A percentile compares a stretch with the other conserved stretches of the same genome.
Evolutionary conservation across 1,140 invertebrate species (phyloP).

Genomic region (Heliothis subflexa): DNA sequence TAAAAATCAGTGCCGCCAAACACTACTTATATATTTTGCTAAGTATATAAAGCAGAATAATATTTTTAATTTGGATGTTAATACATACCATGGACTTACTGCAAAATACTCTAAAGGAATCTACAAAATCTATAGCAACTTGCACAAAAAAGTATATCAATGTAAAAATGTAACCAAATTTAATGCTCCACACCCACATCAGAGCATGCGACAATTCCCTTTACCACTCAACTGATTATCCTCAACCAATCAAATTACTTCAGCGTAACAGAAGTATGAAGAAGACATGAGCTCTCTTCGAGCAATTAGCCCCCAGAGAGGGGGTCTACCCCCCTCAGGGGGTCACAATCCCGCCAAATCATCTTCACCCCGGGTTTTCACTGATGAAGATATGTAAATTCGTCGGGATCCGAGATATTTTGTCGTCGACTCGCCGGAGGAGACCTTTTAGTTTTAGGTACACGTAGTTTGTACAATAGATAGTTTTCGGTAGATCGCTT

Average conservation of each 20-base stretch:
- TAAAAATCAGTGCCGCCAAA: too few relatives aligned
- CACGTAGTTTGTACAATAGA: not conserved
- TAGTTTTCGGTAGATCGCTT: constrained; percentile 12
- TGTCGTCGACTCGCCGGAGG: constrained; percentile 39
- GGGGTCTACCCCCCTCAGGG: constrained; percentile 47
- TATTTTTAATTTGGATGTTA: too few relatives aligned
- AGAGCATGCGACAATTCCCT: not conserved
- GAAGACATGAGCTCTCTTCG: constrained; percentile 80
- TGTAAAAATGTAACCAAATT: constrained; percentile 1
- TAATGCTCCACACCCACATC: not conserved
- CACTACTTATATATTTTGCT: too few relatives aligned
- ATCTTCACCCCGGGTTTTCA: constrained; percentile 81
- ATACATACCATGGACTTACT: too few relatives aligned
- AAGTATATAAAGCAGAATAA: too few relatives aligned
- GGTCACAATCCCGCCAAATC: constrained; percentile 71
- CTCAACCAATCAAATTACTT: constrained; percentile 79
- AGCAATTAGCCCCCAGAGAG: constrained; percentile 69
- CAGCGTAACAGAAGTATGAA: constrained; percentile 77
- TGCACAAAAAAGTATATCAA: not conserved
- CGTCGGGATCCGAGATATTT: constrained; percentile 66
- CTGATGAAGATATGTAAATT: constrained; percentile 82
- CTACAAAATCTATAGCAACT: not conserved
- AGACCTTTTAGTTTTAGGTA: constrained; percentile 52
- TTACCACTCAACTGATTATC: constrained; percentile 65
- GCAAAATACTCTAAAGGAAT: too few relatives aligned